These are phyloP conservation scores for Parapsyche elsis DNA, from an alignment of 1,140 invertebrate species.

Conservation along the genomic window DNA sequence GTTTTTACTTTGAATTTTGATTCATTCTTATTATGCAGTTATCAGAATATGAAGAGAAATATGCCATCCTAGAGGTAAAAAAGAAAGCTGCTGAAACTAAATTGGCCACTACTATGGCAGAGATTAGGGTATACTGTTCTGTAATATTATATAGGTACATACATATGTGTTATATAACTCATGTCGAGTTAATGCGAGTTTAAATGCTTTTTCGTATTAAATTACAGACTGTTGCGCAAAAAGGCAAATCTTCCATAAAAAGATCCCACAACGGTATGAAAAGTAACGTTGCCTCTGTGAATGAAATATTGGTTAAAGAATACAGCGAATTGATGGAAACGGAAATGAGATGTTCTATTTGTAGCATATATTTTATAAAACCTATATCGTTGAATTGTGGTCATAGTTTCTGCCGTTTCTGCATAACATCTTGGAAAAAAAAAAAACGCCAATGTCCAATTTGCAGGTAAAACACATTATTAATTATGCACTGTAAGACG, in stretches of 20 bases:
- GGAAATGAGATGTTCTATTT: not conserved
- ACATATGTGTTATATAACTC: not conserved
- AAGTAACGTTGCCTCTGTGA: not conserved
- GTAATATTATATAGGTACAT: not conserved
- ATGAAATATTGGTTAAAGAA: not conserved
- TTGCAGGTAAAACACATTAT: too few species aligned
- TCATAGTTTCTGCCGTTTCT: not conserved
- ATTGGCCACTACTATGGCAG: not conserved
- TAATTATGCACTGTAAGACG: too few species aligned
- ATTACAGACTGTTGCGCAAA: not conserved
- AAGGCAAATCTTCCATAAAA: too few species aligned
- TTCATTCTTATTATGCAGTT: not conserved
- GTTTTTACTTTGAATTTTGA: not conserved
- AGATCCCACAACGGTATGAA: not conserved
- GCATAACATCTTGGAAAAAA: not conserved
- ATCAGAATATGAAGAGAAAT: not conserved
- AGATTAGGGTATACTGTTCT: not conserved
- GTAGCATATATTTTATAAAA: not conserved
- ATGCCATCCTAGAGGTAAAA: not conserved
- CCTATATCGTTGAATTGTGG: not conserved
- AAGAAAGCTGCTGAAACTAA: not conserved
- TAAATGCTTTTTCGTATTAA: not conserved
- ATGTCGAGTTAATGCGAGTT: too few species aligned
- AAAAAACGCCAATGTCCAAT: not conserved
- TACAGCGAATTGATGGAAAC: not conserved